Evolutionary conservation across 2,888 invertebrate genomes (phyloP).

Genomic region (Uropetala carovei): DNA sequence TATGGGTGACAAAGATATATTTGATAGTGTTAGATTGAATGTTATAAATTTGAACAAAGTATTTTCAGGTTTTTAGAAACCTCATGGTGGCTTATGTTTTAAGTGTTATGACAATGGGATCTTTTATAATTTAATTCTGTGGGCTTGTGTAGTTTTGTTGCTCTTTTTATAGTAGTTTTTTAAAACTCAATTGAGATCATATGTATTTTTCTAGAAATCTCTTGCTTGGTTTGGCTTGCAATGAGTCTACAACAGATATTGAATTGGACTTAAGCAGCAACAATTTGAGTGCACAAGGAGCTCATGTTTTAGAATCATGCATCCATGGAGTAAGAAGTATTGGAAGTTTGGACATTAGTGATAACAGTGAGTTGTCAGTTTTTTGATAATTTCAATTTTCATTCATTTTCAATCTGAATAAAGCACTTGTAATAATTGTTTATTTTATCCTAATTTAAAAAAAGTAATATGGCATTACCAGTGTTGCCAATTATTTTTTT

Average conservation of each 20-base stretch:
- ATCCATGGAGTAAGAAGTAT: constrained; percentile 94
- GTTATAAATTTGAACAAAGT: too few relatives aligned
- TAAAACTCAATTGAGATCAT: background rate
- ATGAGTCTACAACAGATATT: constrained; percentile 92
- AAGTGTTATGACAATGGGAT: too few relatives aligned
- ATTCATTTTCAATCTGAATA: too few relatives aligned
- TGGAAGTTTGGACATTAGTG: constrained; percentile 92
- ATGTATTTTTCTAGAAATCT: constrained; percentile 83
- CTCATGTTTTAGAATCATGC: constrained; percentile 94
- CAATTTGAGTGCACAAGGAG: constrained; percentile 88
- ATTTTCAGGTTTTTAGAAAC: background rate
- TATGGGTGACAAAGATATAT: too few relatives aligned
- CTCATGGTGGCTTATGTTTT: too few relatives aligned
- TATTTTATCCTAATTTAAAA: too few relatives aligned
- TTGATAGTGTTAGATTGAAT: too few relatives aligned
- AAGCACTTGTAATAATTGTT: too few relatives aligned
- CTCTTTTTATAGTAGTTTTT: background rate
- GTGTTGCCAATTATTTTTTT: too few relatives aligned
- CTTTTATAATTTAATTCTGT: background rate
- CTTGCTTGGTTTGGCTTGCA: constrained; percentile 94
- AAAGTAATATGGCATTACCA: too few relatives aligned
- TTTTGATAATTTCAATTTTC: background rate
- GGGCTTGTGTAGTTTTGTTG: background rate
- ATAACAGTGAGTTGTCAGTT: constrained; percentile 86
- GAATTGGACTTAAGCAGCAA: constrained; percentile 92